Base-by-base conservation (phyloP, 2,113 vertebrate species). In the Microtus oregoni region DNA sequence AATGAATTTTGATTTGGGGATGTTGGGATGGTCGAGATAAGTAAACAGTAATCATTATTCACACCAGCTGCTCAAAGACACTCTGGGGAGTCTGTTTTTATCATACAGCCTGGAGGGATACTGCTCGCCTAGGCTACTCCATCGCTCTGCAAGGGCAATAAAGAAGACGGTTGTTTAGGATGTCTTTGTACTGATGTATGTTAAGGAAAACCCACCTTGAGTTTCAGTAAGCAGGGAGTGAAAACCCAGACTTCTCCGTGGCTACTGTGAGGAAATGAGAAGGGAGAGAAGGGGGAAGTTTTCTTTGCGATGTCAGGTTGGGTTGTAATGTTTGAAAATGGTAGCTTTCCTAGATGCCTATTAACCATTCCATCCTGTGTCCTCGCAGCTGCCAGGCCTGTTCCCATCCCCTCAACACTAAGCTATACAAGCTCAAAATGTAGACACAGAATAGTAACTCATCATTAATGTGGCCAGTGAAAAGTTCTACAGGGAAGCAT, bases 11-110 rank as follows among this genome's bases (percentile, higher is more conserved):
- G 79, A 77, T 55, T 81, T 50, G 75, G 77, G 76, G 68, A 89
- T 50, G 76, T 24, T 93, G 68, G 83, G 58, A 86, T 58, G 52
- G 73, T 73, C 76, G 93, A 86, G 70, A 76, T 44, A 72, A 90
- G 75, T 26, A 92, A 95, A 94, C 72, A 90, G 72, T 92, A 41
- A 94, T 93, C n/a, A 93, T 77, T 96, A 93, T 92, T 96, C 89
- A 96, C 95, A 94, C 3, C 79, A 73, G 78, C 81, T 93, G 83
- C 96, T 94, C 61, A 6, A 83, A 92, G 68, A 30, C 63, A 94
- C 92, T 72, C 95, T 76, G 65, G 94, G 91, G 94, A 86, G 47
- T 73, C 75, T 92, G n/a, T 89, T 76, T 83, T 83, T 52, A 72
- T 32, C 94, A 72, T 19, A 87, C 10, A 70, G 26, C 28, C 63